Base-by-base conservation (phyloP, 2,888 invertebrate genomes). In the Limnephilus auricula region DNA sequence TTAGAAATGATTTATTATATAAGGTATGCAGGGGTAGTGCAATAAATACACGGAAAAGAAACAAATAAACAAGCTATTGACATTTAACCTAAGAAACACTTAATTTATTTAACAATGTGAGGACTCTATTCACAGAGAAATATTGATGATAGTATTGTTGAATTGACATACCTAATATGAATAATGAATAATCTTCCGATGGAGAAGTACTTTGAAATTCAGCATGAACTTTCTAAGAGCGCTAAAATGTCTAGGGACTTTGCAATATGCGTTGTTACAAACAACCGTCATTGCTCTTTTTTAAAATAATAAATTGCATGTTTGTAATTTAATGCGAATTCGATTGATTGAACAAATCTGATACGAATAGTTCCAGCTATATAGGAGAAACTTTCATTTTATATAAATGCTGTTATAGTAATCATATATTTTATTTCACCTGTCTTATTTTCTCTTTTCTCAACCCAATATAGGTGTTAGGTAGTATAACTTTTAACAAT, bases 391-490 rank as follows among this genome's bases (percentile, higher is more conserved):
- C 25, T 9, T 25, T 9, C 9, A 1, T 65, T 65, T 25, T 65
- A 65, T 9, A 25, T 9, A 9, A 65, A 65, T 6, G 25, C 25
- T 25, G 65, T 65, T 25, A 65, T 65, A 25, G 65, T n/a, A 65
- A 82, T 88, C 85, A 91, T 89, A 89, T 89, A 89, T 91, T 89
- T 91, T 91, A 85, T 91, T 78, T 40, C 86, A 80, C 90, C 45
- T 89, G 89, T 79, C 87, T 78, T 79, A 88, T 91, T 89, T 31
- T 65, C 37, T 88, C 34, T 79, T 78, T 83, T 82, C 79, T 6
- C 34, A 37, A 45, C 18, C 79, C 32, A n/a, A n/a, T n/a, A n/a
- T n/a, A n/a, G n/a, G n/a, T n/a, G n/a, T n/a, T n/a, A n/a, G n/a
- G n/a, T n/a, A n/a, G n/a, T n/a, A n/a, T n/a, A n/a, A n/a, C n/a